A percentile compares a stretch with the other conserved stretches of the same genome.
Evolutionary conservation across 1,140 invertebrate species (phyloP).

Genomic region (Augochlora pura): DNA sequence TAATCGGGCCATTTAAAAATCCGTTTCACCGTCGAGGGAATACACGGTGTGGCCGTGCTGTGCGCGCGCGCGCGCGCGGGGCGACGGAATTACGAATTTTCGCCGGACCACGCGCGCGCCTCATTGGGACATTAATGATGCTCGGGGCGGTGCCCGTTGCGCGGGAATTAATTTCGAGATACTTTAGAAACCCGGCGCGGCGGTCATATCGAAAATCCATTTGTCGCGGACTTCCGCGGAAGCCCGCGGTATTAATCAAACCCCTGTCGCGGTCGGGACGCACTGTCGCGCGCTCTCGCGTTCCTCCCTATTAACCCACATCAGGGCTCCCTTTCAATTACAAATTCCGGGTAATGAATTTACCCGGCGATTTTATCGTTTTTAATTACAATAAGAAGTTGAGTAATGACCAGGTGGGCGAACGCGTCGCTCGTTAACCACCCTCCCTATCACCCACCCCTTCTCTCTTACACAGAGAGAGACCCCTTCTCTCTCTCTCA

Average conservation of each 20-base stretch:
- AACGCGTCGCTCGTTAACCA: neutral
- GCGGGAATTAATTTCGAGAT: slow-evolving; percentile 19
- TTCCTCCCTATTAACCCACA: slow-evolving; percentile 2
- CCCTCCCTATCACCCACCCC: too few relatives aligned
- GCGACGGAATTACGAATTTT: neutral
- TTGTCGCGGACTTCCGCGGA: slow-evolving; percentile 29
- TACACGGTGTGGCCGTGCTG: too few relatives aligned
- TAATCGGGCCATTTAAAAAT: too few relatives aligned
- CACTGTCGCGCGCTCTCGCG: slow-evolving; percentile 1
- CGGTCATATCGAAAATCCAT: slow-evolving; percentile 36
- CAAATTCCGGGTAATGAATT: neutral
- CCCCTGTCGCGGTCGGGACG: slow-evolving; percentile 9
- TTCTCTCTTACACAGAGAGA: too few relatives aligned
- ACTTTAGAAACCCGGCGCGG: neutral
- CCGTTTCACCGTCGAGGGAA: too few relatives aligned
- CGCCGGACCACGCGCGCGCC: neutral
- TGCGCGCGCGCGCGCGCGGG: too few relatives aligned
- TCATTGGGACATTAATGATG: neutral
- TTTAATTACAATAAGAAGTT: slow-evolving; percentile 26
- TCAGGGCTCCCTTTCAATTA: slow-evolving; percentile 18
- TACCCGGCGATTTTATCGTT: neutral
- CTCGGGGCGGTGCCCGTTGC: neutral
- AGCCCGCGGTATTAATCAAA: slow-evolving; percentile 33
- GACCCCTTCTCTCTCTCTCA: too few relatives aligned
- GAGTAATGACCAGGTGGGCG: neutral